Evolutionary conservation across 1,140 invertebrate genomes (phyloP).

Genomic region (Drosophila tristis): DNA sequence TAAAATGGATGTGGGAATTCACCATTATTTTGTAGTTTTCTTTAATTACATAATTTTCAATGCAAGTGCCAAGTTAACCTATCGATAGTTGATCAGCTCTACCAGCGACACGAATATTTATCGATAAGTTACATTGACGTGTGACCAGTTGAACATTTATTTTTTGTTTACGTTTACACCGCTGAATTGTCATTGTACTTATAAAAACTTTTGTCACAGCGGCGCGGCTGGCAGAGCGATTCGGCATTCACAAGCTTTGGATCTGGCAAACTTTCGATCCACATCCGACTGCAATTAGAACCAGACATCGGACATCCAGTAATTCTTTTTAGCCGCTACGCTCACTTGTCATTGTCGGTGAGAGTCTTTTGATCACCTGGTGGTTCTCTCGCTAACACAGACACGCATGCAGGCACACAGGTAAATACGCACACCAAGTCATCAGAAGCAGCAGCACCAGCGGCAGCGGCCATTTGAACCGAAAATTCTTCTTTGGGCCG

Average conservation of each 20-base stretch:
- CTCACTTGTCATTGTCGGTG: slow-evolving; percentile 57
- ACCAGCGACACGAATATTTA: too few relatives aligned
- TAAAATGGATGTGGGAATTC: too few relatives aligned
- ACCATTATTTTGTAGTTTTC: too few relatives aligned
- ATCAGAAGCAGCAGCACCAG: background rate
- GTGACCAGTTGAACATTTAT: slow-evolving; percentile 48
- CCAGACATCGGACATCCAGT: background rate
- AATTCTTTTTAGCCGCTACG: slow-evolving; percentile 7
- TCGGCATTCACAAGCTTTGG: background rate
- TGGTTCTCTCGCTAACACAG: slow-evolving; percentile 27
- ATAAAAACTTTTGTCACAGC: slow-evolving; percentile 22
- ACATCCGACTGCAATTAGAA: background rate
- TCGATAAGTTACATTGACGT: slow-evolving; percentile 6
- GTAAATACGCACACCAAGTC: too few relatives aligned
- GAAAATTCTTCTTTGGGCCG: slow-evolving; percentile 45
- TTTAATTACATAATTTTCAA: too few relatives aligned
- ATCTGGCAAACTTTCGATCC: background rate
- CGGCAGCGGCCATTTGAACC: slow-evolving; percentile 29
- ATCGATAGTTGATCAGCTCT: too few relatives aligned
- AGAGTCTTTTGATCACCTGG: slow-evolving; percentile 57
- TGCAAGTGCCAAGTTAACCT: too few relatives aligned
- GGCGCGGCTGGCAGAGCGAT: slow-evolving; percentile 10
- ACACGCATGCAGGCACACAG: too few relatives aligned
- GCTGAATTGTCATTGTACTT: slow-evolving; percentile 46
- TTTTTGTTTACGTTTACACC: slow-evolving; percentile 73